These are phyloP conservation scores for Scortum barcoo DNA, from an alignment of 2,113 vertebrate species.

Conservation along the genomic window DNA sequence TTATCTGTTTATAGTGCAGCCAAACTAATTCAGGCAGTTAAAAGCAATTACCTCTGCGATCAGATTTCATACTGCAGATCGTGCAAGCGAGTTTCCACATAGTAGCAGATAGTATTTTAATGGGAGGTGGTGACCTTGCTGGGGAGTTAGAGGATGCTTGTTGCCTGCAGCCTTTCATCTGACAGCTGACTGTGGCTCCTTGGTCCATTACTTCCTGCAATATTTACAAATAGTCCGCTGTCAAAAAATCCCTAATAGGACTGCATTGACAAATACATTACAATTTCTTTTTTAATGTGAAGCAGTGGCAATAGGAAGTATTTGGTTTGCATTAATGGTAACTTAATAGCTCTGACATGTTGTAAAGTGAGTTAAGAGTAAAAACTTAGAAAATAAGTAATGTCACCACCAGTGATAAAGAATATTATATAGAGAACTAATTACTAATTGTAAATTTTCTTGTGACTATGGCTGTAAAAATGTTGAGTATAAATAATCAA, in stretches of 20 bases:
- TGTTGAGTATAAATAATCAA: background rate
- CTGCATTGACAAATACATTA: too few species aligned
- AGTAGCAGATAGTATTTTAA: background rate
- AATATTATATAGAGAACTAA: too few species aligned
- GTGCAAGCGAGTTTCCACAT: too few species aligned
- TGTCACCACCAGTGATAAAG: too few species aligned
- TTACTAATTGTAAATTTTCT: background rate
- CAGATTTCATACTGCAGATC: background rate
- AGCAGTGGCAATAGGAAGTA: too few species aligned
- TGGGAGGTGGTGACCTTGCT: background rate
- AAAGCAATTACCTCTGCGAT: background rate
- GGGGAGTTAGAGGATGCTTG: background rate
- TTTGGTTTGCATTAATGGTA: too few species aligned
- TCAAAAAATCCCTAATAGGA: background rate
- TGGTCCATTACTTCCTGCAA: background rate
- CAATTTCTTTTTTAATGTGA: too few species aligned
- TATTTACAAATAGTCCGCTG: background rate
- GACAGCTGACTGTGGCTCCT: too few species aligned
- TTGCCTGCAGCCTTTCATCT: background rate
- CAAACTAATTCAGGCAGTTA: background rate
- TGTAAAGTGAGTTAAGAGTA: too few species aligned
- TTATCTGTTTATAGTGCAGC: background rate
- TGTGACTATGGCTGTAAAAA: background rate
- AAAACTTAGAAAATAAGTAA: too few species aligned
- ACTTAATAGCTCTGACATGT: too few species aligned